A percentile compares a stretch with the other conserved stretches of the same genome.
These are phyloP conservation scores for Turdus rufiventris DNA, from an alignment of 2,113 vertebrate genomes.

Conservation along the genomic window DNA sequence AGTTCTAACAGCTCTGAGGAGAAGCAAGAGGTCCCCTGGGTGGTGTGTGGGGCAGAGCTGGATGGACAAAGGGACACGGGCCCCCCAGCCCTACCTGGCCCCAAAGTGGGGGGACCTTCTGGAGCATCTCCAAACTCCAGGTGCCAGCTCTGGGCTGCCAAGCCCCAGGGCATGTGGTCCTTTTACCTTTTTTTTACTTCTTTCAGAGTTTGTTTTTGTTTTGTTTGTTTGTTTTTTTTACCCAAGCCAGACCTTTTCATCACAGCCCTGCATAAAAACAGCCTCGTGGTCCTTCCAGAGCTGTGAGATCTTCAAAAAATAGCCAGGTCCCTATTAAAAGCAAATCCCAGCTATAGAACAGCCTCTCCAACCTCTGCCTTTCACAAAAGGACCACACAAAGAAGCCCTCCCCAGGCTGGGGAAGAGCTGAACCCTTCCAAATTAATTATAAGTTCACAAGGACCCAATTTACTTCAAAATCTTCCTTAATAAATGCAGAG, in stretches of 20 bases:
- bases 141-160: not conserved
- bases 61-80: not conserved
- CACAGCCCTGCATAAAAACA: not conserved
- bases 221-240: not conserved
- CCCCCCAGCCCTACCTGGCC: not conserved
- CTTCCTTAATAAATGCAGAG: constrained; percentile 15
- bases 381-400: constrained; percentile 54
- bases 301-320: not conserved
- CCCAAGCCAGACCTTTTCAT: not conserved
- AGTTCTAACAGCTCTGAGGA: not conserved
- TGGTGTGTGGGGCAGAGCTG: fast-evolving
- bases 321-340: constrained; percentile 30
- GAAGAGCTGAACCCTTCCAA: constrained; percentile 48
- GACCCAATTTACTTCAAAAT: constrained; percentile 28
- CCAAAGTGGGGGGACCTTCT: fast-evolving
- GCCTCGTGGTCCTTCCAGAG: not conserved
- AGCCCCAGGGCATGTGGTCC: not conserved
- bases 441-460: constrained; percentile 52
- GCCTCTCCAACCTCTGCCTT: not conserved
- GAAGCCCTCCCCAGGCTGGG: constrained; percentile 3
- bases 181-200: not conserved
- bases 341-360: not conserved
- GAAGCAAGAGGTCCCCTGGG: not conserved
- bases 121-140: not conserved
- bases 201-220: not conserved